phyloP scores from a whole-genome alignment of 2,888 invertebrate genomes.

The Petrolisthes cinctipes region DNA sequence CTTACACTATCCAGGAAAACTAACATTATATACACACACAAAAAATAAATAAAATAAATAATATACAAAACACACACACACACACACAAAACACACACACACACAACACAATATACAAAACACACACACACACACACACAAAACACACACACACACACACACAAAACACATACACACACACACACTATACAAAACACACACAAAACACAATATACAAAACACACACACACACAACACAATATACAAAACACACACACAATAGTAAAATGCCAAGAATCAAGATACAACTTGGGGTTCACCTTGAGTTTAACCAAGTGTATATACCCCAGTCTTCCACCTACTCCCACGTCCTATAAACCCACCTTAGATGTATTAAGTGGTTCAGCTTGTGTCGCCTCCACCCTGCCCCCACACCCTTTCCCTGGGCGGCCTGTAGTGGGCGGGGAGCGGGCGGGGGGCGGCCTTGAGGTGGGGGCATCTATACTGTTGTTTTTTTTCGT shows the following conservation, averaged over 20 bases:
- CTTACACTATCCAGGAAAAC: too few species aligned
- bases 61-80: background rate
- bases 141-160: slow-evolving; percentile 2
- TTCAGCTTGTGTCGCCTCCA: background rate
- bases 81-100: background rate
- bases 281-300: too few species aligned
- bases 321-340: too few species aligned
- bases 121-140: background rate
- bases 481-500: too few species aligned
- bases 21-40: too few species aligned
- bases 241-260: too few species aligned
- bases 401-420: background rate
- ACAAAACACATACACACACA: background rate
- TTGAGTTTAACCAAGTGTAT: too few species aligned
- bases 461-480: background rate
- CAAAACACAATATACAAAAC: background rate
- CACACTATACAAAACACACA: slow-evolving; percentile 9
- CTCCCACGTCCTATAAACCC: too few species aligned
- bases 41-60: too few species aligned
- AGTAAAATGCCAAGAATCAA: too few species aligned
- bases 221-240: too few species aligned
- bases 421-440: background rate
- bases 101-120: background rate
- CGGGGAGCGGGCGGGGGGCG: background rate
- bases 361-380: too few species aligned